Conservation (phyloP, 2,797 vertebrate species). For the Phoebastria nigripes region DNA sequence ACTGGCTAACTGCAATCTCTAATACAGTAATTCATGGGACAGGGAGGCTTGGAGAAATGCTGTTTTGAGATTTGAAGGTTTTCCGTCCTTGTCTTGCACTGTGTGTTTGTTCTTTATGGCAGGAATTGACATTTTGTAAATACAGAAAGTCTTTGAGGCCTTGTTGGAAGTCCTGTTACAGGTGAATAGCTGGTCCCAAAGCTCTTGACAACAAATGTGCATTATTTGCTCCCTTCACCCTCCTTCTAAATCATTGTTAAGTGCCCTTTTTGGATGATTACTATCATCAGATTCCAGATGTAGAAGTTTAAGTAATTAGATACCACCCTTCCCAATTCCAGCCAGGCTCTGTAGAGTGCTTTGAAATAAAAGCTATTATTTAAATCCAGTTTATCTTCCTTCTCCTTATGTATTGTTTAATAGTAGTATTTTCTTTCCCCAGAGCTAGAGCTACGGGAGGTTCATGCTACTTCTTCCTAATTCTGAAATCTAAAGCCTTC, state of each 20-base stretch:
- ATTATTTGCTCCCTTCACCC: not conserved
- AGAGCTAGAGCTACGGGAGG: not conserved
- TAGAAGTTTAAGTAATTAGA: constrained; percentile 11
- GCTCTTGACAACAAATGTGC: not conserved
- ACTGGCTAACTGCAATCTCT: not conserved
- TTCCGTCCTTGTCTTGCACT: not conserved
- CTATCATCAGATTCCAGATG: constrained; percentile 20
- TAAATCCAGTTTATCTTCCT: constrained; percentile 29
- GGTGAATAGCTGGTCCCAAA: not conserved
- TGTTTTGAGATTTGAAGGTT: not conserved
- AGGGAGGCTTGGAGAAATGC: not conserved
- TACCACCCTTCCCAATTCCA: not conserved
- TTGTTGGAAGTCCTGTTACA: not conserved
- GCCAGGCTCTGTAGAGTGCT: constrained; percentile 3
- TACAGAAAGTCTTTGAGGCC: not conserved
- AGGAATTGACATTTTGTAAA: not conserved
- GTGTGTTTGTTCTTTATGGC: not conserved
- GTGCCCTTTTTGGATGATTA: not conserved
- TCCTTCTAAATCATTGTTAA: not conserved
- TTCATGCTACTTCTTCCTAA: constrained; percentile 8
- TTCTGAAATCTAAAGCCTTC: constrained; percentile 43
- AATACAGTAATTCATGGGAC: not conserved
- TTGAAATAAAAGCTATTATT: constrained; percentile 44
- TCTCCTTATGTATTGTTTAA: not conserved
- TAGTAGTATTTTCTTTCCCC: constrained; percentile 13